Conservation (phyloP, 2,113 vertebrate genomes). For the Lepidothrix coronata region DNA sequence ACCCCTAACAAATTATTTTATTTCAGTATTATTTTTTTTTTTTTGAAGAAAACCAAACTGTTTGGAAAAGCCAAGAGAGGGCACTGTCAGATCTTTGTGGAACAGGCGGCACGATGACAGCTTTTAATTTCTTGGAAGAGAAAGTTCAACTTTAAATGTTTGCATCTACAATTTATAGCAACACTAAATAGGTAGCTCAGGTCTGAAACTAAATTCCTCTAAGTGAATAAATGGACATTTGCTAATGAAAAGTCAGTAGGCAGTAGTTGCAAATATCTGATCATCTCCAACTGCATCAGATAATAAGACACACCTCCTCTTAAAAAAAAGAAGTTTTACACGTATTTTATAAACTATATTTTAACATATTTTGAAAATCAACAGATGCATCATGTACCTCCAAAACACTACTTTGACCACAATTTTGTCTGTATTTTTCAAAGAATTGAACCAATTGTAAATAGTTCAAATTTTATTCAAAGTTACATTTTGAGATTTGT, state of each 20-base stretch:
- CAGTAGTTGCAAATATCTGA: not conserved
- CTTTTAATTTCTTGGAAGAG: not conserved
- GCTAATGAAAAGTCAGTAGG: not conserved
- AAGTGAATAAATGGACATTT: not conserved
- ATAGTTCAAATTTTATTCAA: not conserved
- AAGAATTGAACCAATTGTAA: not conserved
- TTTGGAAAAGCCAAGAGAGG: conserved; percentile 8
- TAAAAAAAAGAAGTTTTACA: not conserved
- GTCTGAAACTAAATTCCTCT: not conserved
- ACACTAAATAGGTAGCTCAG: not conserved
- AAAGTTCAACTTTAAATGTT: not conserved
- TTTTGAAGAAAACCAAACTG: not conserved
- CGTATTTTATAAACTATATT: not conserved
- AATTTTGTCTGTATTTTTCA: not conserved
- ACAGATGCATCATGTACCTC: rapidly evolving
- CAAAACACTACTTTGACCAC: not conserved
- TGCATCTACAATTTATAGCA: not conserved
- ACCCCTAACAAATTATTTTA: not conserved
- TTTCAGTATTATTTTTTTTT: not conserved
- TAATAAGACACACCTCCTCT: not conserved
- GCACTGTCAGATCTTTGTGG: not conserved
- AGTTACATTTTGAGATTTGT: not conserved
- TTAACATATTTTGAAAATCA: not conserved
- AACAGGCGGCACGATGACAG: not conserved
- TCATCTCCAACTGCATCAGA: not conserved